phyloP scores from a whole-genome alignment of 2,888 invertebrate species.

The Apotomis turbidana region DNA sequence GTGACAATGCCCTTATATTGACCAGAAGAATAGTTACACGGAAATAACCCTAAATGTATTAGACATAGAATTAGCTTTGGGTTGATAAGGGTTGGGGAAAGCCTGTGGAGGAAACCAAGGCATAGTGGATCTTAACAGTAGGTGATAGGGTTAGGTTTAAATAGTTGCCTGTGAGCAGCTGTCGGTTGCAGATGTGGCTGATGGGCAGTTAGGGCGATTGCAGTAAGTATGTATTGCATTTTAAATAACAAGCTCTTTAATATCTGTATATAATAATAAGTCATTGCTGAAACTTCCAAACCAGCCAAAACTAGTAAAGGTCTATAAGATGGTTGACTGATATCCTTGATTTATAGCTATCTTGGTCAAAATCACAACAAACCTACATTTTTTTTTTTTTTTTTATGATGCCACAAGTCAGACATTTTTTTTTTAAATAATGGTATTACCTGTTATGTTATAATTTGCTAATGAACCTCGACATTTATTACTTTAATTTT shows the following conservation, averaged over 20 bases:
- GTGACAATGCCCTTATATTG: conserved; percentile 51
- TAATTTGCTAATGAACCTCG: too few relatives aligned
- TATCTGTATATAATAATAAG: too few relatives aligned
- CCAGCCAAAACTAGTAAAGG: too few relatives aligned
- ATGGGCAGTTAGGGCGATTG: conserved; percentile 30
- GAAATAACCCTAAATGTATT: not conserved
- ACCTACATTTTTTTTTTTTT: too few relatives aligned
- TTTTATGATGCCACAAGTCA: too few relatives aligned
- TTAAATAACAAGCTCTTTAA: conserved; percentile 2
- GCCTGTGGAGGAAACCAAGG: not conserved
- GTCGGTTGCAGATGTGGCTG: conserved; percentile 29
- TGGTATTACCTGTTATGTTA: too few relatives aligned
- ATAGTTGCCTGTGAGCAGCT: conserved; percentile 9
- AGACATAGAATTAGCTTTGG: not conserved
- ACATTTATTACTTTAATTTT: too few relatives aligned
- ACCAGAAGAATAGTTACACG: conserved; percentile 44
- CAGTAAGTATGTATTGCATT: conserved; percentile 21
- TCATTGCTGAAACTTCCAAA: too few relatives aligned
- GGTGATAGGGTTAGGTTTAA: conserved; percentile 2
- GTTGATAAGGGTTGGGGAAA: not conserved
- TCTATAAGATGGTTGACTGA: too few relatives aligned
- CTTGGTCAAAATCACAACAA: too few relatives aligned
- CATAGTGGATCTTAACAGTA: not conserved
- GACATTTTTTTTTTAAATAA: too few relatives aligned
- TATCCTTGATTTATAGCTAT: too few relatives aligned